Base-by-base conservation (phyloP, 2,797 vertebrate species). In the Geotria australis region DNA sequence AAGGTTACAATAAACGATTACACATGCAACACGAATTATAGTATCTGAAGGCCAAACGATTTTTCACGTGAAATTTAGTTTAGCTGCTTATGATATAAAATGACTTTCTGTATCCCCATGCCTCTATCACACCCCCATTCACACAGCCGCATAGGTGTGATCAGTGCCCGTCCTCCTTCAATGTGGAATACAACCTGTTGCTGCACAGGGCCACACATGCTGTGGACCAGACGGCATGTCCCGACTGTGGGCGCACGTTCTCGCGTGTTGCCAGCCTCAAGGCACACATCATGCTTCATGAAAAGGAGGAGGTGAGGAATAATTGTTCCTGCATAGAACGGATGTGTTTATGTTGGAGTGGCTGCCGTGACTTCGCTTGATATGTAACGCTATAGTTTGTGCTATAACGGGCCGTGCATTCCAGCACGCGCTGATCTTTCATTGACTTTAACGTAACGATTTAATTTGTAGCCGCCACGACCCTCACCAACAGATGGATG, bases 191-290 rank as follows among this genome's bases (percentile, higher is more conserved):
- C 73, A 98, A 98, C 73, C 76, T 98, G 73, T 81, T 70, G 1
- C 79, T 98, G 59, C 89, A 98, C 70, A 91, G 77, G 64, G 83
- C 89, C 48, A 98, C 83, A 13, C 91, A 98, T 68, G 78, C 74
- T 63, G 77, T 76, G 45, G 74, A 76, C 9, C 77, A 93, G 66
- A 84, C 83, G 60, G 80, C 76, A 1, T 98, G 91, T 64, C 85
- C 88, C 0, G 81, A 83, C 48, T 98, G 91, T 72, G 71, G 81
- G 63, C 96, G 93, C 69, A 85, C 69, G 63, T 98, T 98, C 71
- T 88, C 89, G 60, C 77, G 91, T 59, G 83, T 85, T 60, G 91
- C 91, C 66, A 93, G 89, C 68, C 80, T 98, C 70, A 96, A 96
- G 68, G 83, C 89, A 57, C 89, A 98, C 61, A 71, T 93, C 67